Percentiles rank a stretch among this genome's conserved stretches.
Conservation (phyloP, 1,140 invertebrate genomes). For the Pteromalus puparum region DNA sequence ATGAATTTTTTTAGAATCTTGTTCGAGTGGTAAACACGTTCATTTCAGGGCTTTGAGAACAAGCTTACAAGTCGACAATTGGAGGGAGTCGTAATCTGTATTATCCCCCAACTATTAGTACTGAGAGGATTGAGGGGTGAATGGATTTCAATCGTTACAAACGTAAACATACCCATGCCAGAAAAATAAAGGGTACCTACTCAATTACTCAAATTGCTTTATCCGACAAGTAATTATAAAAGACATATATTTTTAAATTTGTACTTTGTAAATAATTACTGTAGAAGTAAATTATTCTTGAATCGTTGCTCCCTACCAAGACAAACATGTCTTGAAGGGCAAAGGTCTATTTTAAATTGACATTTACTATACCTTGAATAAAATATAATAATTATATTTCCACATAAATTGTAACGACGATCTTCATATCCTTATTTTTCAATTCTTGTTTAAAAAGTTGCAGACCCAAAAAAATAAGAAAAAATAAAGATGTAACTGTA, state of each 20-base stretch:
- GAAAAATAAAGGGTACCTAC: neutral
- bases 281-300: too few species aligned
- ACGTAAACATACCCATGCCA: conserved; percentile 17
- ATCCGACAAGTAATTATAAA: conserved; percentile 26
- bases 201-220: conserved; percentile 12
- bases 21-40: conserved; percentile 14
- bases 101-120: conserved; percentile 72
- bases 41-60: conserved; percentile 35
- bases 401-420: too few species aligned
- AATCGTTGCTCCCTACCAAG: too few species aligned
- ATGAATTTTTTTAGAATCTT: conserved; percentile 28
- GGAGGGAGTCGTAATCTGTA: conserved; percentile 68
- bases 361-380: too few species aligned
- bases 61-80: conserved; percentile 17
- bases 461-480: too few species aligned
- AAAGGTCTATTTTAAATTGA: too few species aligned
- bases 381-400: too few species aligned
- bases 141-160: conserved; percentile 69
- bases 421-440: too few species aligned
- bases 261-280: too few species aligned
- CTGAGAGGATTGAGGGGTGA: conserved; percentile 67
- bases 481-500: too few species aligned
- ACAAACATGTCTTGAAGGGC: too few species aligned
- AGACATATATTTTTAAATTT: neutral
- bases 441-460: too few species aligned